A percentile compares a stretch with the other conserved stretches of the same genome.
Evolutionary conservation across 2,888 invertebrate species (phyloP).

Genomic region (Lepetodrilus schrolli): DNA sequence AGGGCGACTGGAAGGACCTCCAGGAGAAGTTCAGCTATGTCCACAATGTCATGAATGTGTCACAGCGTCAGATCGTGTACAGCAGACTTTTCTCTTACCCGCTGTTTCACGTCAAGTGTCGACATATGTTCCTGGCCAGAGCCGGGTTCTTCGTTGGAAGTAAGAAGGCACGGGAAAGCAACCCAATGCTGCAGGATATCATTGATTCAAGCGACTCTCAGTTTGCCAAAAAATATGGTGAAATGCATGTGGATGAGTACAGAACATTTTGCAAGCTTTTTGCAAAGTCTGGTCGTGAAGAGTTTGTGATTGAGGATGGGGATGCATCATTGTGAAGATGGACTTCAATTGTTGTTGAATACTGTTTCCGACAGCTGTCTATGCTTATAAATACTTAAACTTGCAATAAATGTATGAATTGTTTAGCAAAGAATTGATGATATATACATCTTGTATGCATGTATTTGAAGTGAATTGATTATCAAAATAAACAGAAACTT

Average conservation of each 20-base stretch:
- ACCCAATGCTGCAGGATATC: slow-evolving; percentile 49
- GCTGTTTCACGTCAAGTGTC: slow-evolving; percentile 48
- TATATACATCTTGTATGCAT: no score
- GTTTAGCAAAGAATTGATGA: no score
- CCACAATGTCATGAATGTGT: slow-evolving; percentile 50
- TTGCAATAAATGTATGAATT: no score
- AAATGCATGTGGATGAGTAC: slow-evolving; percentile 51
- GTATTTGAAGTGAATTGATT: no score
- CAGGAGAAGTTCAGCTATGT: slow-evolving; percentile 52
- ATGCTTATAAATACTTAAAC: no score
- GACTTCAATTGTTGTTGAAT: no score
- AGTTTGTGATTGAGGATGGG: no score
- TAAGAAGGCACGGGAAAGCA: slow-evolving; percentile 43
- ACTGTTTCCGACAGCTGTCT: no score
- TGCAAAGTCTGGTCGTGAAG: slow-evolving; percentile 6
- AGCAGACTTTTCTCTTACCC: slow-evolving; percentile 45
- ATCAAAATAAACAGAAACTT: no score
- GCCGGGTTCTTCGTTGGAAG: slow-evolving; percentile 45
- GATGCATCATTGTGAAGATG: no score
- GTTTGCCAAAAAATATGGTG: slow-evolving; percentile 53
- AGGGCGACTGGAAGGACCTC: slow-evolving; percentile 42
- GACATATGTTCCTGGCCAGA: slow-evolving; percentile 53
- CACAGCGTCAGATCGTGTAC: slow-evolving; percentile 54
- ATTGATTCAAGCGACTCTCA: slow-evolving; percentile 46
- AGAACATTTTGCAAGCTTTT: slow-evolving; percentile 46